Evolutionary conservation across 2,113 vertebrate genomes (phyloP).

Genomic region (Lathamus discolor): DNA sequence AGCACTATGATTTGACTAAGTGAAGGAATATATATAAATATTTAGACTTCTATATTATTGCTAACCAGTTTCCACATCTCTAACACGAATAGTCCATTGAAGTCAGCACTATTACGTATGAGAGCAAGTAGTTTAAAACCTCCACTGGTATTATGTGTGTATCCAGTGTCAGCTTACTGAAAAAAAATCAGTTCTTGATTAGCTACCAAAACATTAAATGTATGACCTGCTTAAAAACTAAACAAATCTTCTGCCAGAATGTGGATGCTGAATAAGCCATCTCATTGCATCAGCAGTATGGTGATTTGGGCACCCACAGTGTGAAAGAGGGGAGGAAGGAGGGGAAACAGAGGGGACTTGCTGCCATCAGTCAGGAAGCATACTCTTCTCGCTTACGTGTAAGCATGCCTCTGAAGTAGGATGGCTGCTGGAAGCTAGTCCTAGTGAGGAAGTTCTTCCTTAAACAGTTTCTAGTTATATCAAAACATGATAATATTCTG

Average conservation of each 20-base stretch:
- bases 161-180: neutral
- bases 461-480: neutral
- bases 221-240: neutral
- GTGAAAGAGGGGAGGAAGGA: neutral
- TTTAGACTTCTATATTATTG: neutral
- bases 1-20: neutral
- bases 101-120: neutral
- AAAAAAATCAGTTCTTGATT: neutral
- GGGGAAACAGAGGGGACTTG: neutral
- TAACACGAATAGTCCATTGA: neutral
- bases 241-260: neutral
- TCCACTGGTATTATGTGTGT: neutral
- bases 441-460: neutral
- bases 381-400: accelerated
- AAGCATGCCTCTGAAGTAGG: neutral
- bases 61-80: neutral
- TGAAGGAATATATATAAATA: neutral
- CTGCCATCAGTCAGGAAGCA: neutral
- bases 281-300: neutral
- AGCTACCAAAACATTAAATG: neutral
- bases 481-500: neutral
- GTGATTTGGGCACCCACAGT: neutral
- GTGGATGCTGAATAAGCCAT: neutral
- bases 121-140: neutral
- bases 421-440: neutral